These are phyloP conservation scores for Heliothis subflexa DNA, from an alignment of 1,140 invertebrate species.

Conservation along the genomic window DNA sequence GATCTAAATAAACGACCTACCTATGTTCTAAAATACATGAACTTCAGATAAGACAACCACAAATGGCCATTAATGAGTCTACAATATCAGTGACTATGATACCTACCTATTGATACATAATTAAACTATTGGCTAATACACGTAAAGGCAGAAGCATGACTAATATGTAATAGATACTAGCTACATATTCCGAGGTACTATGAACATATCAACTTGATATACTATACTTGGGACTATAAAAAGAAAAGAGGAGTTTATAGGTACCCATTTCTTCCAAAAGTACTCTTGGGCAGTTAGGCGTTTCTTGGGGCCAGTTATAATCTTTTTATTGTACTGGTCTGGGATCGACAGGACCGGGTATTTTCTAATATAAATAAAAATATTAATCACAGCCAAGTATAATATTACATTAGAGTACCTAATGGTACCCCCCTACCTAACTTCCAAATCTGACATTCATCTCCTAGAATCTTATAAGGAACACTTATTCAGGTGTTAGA, in stretches of 20 bases:
- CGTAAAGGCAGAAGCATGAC: no score
- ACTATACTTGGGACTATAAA: not conserved
- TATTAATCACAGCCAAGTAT: not conserved
- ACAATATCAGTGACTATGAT: not conserved
- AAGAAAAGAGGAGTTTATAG: not conserved
- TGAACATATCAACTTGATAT: no score
- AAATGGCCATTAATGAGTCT: not conserved
- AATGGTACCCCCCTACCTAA: no score
- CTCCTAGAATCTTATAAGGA: no score
- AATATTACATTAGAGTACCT: not conserved
- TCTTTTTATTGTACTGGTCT: constrained; percentile 72
- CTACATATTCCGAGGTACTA: no score
- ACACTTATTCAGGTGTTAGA: no score
- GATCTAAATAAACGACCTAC: not conserved
- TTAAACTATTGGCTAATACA: not conserved
- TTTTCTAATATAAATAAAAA: constrained; percentile 63
- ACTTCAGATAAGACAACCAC: constrained; percentile 13
- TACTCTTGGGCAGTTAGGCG: constrained; percentile 75
- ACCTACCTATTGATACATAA: not conserved
- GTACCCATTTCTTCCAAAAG: constrained; percentile 83
- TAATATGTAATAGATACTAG: no score
- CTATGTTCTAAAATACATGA: constrained; percentile 17
- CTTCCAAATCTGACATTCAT: no score
- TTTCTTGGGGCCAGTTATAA: constrained; percentile 66
- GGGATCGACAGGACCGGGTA: constrained; percentile 64